Evolutionary conservation across 2,888 invertebrate genomes (phyloP).

Genomic region (Zhuqinia jingwanae): DNA sequence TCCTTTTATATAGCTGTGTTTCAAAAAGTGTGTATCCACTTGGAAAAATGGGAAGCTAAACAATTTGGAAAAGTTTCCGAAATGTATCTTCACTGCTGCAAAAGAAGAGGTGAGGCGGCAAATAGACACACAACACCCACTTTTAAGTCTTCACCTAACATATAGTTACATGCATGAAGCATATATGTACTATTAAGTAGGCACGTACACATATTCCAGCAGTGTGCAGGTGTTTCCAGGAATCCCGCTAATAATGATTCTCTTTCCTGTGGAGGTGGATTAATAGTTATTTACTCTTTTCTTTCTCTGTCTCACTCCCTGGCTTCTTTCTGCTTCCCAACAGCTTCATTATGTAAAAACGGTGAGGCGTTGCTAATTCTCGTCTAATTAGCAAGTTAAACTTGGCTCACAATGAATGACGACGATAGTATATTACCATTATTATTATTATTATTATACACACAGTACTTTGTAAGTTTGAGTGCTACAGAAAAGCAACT

Average conservation of each 20-base stretch:
- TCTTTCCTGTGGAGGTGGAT: not conserved
- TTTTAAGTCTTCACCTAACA: too few species aligned
- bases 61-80: not conserved
- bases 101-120: too few species aligned
- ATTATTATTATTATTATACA: not conserved
- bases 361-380: conserved; percentile 77
- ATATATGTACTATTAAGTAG: too few species aligned
- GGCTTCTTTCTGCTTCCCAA: not conserved
- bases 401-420: conserved; percentile 8
- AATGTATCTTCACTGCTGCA: too few species aligned
- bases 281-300: not conserved
- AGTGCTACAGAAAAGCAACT: not conserved
- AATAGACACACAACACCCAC: too few species aligned
- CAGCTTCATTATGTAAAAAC: conserved; percentile 63
- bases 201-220: too few species aligned
- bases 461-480: too few species aligned
- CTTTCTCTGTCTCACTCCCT: not conserved
- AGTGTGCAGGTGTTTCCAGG: conserved; percentile 20
- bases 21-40: not conserved
- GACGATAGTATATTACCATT: not conserved
- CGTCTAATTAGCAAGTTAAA: conserved; percentile 78
- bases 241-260: not conserved
- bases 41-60: conserved; percentile 3
- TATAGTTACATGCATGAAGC: too few species aligned
- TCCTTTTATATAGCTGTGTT: too few species aligned